Base-by-base conservation (phyloP, 2,113 vertebrate species). In the Myotis lucifugus region DNA sequence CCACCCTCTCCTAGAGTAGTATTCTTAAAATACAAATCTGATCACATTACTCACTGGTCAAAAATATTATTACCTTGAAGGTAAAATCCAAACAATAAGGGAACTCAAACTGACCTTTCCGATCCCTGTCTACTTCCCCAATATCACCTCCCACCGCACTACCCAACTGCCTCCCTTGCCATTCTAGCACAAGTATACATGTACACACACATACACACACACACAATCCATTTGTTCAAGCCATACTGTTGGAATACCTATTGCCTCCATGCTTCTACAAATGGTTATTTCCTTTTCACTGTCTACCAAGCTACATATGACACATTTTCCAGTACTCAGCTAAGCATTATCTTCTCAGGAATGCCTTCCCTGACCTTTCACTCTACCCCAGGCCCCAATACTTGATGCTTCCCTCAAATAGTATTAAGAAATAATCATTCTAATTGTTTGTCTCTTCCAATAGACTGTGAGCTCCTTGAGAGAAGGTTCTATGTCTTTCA, bases 11-110 rank as follows among this genome's bases (percentile, higher is more conserved):
- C 19, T 56, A 21, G 7, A 56, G 54, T 1, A 88, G 34, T 67
- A 88, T 0, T 34, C 70, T 90, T 96, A 86, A 96, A 86, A 77
- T 59, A 82, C 69, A 87, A 87, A 92, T 92, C 70, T 54, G 21
- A 89, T 48, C 40, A 89, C 54, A 23, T 76, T 72, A 56, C 13
- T 90, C 64, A 69, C 19, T 56, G 23, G 78, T 19, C 73, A 79
- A 79, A 88, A 88, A 72, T 92, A 40, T 46, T 82, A 94, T 18
- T 86, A 42, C 56, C 76, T 67, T 86, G 64, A 92, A 34, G 40
- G 25, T 40, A 95, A 83, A 91, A 81, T 42, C 72, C 50, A 86
- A 54, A 69, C 29, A 73, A 69, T 12, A 86, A 23, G 40, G 64
- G 56, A 52, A 52, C 23, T 87, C 29, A 70, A 87, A n/a, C 29